Percentiles rank a stretch among this genome's conserved stretches.
These are phyloP conservation scores for Coptodon rendalli DNA, from an alignment of 2,113 vertebrate species.

Conservation along the genomic window DNA sequence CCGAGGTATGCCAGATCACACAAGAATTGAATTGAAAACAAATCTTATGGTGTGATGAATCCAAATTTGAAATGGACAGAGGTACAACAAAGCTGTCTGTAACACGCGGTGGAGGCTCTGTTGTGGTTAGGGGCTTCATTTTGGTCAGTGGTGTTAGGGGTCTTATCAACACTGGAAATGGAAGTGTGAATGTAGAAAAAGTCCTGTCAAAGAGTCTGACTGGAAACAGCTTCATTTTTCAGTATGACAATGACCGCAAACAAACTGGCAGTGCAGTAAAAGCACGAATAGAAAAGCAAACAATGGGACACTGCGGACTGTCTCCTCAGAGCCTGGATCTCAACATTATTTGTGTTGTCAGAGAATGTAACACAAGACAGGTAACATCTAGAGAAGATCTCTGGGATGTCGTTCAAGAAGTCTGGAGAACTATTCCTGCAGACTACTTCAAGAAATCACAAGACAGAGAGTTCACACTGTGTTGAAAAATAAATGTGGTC, in stretches of 20 bases:
- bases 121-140: accelerated
- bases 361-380: background rate
- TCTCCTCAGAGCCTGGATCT: background rate
- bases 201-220: background rate
- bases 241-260: background rate
- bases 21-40: background rate
- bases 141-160: background rate
- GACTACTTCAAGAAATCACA: accelerated
- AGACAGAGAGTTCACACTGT: background rate
- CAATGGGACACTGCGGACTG: background rate
- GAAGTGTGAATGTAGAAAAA: background rate
- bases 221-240: background rate
- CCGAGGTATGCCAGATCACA: background rate
- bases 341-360: accelerated
- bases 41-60: background rate
- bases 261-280: background rate
- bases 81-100: background rate
- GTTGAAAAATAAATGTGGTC: background rate
- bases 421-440: background rate
- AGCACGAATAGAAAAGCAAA: background rate
- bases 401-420: background rate
- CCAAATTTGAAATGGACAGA: background rate
- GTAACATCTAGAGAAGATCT: background rate
- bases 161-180: background rate
- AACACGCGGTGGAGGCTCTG: background rate